phyloP scores from a whole-genome alignment of 2,113 vertebrate genomes.

The Uropsilus gracilis region DNA sequence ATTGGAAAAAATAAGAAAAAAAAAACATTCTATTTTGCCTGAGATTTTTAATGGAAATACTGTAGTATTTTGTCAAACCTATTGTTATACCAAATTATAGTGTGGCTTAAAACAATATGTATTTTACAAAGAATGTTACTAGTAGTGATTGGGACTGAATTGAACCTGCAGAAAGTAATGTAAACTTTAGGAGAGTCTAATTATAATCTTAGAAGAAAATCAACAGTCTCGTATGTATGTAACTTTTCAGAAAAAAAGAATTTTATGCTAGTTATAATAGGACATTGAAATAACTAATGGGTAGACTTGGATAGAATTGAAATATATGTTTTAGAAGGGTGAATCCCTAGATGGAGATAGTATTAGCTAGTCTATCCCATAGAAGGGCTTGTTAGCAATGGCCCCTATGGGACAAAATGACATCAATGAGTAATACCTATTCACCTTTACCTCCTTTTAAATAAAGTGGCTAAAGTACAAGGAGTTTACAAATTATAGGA shows the following conservation, averaged over 20 bases:
- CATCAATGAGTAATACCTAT: background rate
- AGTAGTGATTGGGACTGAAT: background rate
- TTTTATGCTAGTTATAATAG: background rate
- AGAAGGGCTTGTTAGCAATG: background rate
- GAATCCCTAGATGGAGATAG: constrained; percentile 21
- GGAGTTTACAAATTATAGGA: background rate
- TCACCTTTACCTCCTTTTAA: background rate
- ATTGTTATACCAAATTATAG: background rate
- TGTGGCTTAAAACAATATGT: background rate
- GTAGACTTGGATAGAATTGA: background rate
- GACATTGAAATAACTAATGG: background rate
- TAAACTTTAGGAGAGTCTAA: background rate
- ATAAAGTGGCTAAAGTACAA: background rate
- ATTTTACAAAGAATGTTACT: background rate
- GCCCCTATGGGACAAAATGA: background rate
- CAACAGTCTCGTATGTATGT: background rate
- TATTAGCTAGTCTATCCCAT: background rate
- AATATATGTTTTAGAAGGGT: background rate
- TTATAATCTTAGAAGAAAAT: background rate
- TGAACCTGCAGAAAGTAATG: background rate
- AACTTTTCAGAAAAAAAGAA: background rate
- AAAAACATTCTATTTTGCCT: background rate
- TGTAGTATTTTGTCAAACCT: background rate
- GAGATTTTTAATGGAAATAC: background rate
- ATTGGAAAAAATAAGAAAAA: background rate